Conservation (phyloP, 35 echinoderm and acorn worm genomes). For the Ophioderma brevispina region DNA sequence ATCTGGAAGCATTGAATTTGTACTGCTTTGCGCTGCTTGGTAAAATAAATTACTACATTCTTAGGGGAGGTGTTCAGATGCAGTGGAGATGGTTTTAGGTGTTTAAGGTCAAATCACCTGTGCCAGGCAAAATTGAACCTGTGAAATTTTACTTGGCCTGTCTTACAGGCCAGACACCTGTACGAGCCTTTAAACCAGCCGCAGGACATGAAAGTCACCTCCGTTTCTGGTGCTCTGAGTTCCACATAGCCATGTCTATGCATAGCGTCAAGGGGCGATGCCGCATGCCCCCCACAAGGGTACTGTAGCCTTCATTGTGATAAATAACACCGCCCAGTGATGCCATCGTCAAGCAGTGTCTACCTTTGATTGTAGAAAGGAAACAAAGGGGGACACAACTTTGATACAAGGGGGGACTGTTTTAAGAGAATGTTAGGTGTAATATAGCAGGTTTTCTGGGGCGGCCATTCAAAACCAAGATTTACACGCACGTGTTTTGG, state of each 20-base stretch:
- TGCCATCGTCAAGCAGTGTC: slow-evolving; percentile 61
- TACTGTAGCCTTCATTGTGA: slow-evolving; percentile 99
- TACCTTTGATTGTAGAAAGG: too few species aligned
- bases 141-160: slow-evolving; percentile 71
- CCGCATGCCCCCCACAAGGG: slow-evolving; percentile 87
- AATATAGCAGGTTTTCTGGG: too few species aligned
- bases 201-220: slow-evolving; percentile 87
- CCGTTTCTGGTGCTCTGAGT: slow-evolving; percentile 62
- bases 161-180: slow-evolving; percentile 65
- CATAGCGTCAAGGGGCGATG: slow-evolving; percentile 70
- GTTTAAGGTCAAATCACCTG: slow-evolving; percentile 75
- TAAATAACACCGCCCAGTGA: slow-evolving; percentile 74
- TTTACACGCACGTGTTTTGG: too few species aligned
- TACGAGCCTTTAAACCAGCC: slow-evolving; percentile 82
- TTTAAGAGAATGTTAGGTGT: too few species aligned
- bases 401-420: too few species aligned
- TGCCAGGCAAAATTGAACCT: slow-evolving; percentile 86
- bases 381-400: too few species aligned
- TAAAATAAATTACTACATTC: background rate
- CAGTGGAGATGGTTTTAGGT: too few species aligned
- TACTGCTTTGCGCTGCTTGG: background rate
- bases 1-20: too few species aligned
- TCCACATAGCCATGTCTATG: slow-evolving; percentile 67
- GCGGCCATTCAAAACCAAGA: too few species aligned
- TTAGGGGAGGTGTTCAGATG: background rate